A percentile compares a stretch with the other conserved stretches of the same genome.
phyloP scores from a whole-genome alignment of 2,797 vertebrate species.

The Falco cherrug region DNA sequence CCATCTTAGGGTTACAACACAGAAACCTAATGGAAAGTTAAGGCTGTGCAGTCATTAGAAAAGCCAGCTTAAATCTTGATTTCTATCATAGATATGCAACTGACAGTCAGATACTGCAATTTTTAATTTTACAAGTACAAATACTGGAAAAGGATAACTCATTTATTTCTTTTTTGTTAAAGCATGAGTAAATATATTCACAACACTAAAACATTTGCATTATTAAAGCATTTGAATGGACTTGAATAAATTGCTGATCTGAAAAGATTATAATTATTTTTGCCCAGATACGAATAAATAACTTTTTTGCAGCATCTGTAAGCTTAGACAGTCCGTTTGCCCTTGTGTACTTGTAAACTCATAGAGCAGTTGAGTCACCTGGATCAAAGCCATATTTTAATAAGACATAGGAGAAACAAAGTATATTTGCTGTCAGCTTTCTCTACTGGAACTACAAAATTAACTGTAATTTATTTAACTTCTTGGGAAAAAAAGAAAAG shows the following conservation, averaged over 20 bases:
- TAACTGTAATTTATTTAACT: neutral
- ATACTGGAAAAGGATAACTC: neutral
- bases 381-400: neutral
- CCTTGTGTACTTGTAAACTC: neutral
- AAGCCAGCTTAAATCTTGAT: neutral
- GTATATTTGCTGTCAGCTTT: neutral
- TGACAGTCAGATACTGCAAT: neutral
- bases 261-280: conserved; percentile 25
- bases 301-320: neutral
- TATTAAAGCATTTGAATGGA: conserved; percentile 30
- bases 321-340: neutral
- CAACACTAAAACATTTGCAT: conserved; percentile 5
- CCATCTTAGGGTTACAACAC: neutral
- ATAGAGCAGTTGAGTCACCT: neutral
- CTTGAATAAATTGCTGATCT: neutral
- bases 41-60: neutral
- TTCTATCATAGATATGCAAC: neutral
- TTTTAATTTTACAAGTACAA: neutral
- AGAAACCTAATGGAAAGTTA: neutral
- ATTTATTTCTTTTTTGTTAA: conserved; percentile 10
- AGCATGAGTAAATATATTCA: neutral
- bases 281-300: neutral
- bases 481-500: neutral
- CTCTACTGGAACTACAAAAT: neutral
- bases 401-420: neutral